These are phyloP conservation scores for Morbakka virulenta DNA, from an alignment of 30 jellyfish, hydroid and myxozoan genomes.

Conservation along the genomic window DNA sequence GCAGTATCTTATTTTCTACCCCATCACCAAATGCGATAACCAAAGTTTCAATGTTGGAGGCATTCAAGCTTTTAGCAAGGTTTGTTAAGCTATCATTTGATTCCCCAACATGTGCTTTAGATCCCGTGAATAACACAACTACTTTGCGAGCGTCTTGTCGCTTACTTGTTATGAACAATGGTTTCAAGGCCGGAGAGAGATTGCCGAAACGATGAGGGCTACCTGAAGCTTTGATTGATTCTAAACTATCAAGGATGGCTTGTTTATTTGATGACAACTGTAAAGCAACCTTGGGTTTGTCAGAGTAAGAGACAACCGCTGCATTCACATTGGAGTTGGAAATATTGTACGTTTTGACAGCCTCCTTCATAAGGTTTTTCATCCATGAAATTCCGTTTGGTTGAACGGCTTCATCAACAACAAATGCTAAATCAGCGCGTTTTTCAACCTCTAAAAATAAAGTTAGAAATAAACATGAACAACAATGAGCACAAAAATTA, in stretches of 20 bases:
- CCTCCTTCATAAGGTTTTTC: slow-evolving; percentile 10
- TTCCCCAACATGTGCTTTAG: not conserved
- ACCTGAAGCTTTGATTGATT: slow-evolving; percentile 11
- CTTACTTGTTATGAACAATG: not conserved
- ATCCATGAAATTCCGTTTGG: slow-evolving; percentile 5
- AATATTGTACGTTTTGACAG: slow-evolving; percentile 14
- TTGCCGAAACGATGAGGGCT: slow-evolving; percentile 20
- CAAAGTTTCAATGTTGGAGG: slow-evolving; percentile 20
- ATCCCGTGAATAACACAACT: slow-evolving; percentile 6
- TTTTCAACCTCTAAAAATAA: slow-evolving; percentile 18
- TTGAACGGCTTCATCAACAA: slow-evolving; percentile 46
- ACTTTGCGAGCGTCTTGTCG: slow-evolving; percentile 32
- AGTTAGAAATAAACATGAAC: too few species aligned
- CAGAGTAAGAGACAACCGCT: slow-evolving; percentile 33
- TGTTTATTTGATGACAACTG: not conserved
- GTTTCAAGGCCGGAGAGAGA: not conserved
- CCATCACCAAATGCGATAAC: slow-evolving; percentile 43
- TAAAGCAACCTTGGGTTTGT: not conserved
- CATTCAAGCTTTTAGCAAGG: not conserved
- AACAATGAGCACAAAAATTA: too few species aligned
- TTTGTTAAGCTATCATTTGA: not conserved
- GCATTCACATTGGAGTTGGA: slow-evolving; percentile 22
- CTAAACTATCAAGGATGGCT: not conserved
- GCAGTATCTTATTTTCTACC: not conserved
- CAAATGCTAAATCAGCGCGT: slow-evolving; percentile 52